Evolutionary conservation across 2,888 invertebrate species (phyloP).

Genomic region (Clanis bilineata): DNA sequence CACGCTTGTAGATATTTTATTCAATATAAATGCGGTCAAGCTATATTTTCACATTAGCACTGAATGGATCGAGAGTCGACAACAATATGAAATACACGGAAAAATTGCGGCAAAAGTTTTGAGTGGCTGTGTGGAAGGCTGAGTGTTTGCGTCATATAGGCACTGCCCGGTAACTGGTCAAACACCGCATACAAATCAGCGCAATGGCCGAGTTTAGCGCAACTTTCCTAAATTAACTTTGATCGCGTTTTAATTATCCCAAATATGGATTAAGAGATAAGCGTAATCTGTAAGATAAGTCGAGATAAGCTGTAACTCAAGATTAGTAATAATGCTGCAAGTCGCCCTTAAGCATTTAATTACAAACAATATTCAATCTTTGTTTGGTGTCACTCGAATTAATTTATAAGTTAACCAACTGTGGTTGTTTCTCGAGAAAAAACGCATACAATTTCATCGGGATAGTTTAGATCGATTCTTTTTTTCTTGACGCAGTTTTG

Average conservation of each 20-base stretch:
- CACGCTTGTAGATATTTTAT: neutral
- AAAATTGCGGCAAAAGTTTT: slow-evolving; percentile 44
- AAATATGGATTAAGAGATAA: too few species aligned
- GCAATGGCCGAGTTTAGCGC: slow-evolving; percentile 42
- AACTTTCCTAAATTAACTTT: slow-evolving; percentile 62
- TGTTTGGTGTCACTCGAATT: slow-evolving; percentile 25
- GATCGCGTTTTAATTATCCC: slow-evolving; percentile 66
- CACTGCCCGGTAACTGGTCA: slow-evolving; percentile 42
- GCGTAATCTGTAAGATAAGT: too few species aligned
- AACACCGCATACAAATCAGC: slow-evolving; percentile 62
- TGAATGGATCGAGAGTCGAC: slow-evolving; percentile 29
- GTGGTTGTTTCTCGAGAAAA: slow-evolving; percentile 23
- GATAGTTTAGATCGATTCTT: neutral
- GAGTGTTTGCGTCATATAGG: slow-evolving; percentile 47
- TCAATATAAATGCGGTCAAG: neutral
- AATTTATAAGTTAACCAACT: slow-evolving; percentile 29
- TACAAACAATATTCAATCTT: slow-evolving; percentile 30
- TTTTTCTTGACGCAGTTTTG: neutral
- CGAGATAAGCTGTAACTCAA: too few species aligned
- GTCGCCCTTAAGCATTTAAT: slow-evolving; percentile 9
- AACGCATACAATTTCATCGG: neutral
- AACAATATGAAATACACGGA: slow-evolving; percentile 43
- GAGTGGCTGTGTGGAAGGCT: slow-evolving; percentile 44
- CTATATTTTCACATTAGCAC: neutral
- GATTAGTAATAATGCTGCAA: too few species aligned